Percentiles rank a stretch among this genome's conserved stretches.
These are phyloP conservation scores for Turnix velox DNA, from an alignment of 2,113 vertebrate species.

Conservation along the genomic window DNA sequence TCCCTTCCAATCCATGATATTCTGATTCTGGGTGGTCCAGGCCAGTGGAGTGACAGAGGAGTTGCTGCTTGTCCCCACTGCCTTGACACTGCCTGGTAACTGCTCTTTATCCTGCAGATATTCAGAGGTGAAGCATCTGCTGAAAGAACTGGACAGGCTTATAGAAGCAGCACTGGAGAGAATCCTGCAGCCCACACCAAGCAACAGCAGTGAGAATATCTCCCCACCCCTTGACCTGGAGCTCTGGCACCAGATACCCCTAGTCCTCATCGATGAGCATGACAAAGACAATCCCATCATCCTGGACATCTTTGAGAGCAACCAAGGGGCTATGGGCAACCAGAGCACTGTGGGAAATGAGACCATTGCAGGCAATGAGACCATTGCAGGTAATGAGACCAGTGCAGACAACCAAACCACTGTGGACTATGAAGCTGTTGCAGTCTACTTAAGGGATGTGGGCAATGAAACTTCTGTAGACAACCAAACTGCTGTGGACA, in stretches of 20 bases:
- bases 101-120: conserved; percentile 56
- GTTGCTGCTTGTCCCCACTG: neutral
- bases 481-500: neutral
- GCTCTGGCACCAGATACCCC: conserved; percentile 75
- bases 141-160: conserved; percentile 75
- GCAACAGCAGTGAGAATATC: neutral
- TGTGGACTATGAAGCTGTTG: accelerated
- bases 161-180: conserved; percentile 64
- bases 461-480: neutral
- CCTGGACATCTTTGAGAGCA: conserved; percentile 65
- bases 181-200: conserved; percentile 49
- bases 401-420: accelerated
- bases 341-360: accelerated
- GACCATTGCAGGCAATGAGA: accelerated
- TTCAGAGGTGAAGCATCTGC: conserved; percentile 65
- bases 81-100: accelerated
- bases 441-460: accelerated
- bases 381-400: accelerated
- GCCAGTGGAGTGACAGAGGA: accelerated
- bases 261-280: conserved; percentile 72
- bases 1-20: too few relatives aligned
- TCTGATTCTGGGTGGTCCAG: too few relatives aligned
- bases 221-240: neutral
- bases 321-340: neutral
- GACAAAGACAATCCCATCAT: conserved; percentile 54